Evolutionary conservation across 2,797 vertebrate genomes (phyloP), one percentile per base, ranked within the genome.

Genomic region (Sandelia bainsii): DNA sequence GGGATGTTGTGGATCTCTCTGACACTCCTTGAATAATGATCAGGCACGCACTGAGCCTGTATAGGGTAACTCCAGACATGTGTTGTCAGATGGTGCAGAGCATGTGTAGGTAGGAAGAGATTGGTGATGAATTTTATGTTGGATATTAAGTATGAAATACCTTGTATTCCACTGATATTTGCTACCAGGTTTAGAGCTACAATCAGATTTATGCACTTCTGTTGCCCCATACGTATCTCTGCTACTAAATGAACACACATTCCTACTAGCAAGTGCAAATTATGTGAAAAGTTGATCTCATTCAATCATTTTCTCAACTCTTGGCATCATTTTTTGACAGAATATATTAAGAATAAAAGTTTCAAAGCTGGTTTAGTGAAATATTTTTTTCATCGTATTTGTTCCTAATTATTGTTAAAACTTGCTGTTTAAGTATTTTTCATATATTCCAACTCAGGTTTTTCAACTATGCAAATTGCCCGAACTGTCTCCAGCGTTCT

Each of bases 401-500:
- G 27, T 22, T 53, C 44, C 40, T 44, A 53, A 27, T 49, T 32
- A 22, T 37, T 54, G 6, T 32, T 11, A 40, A 34, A 20, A 3
- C 40, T 25, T 63, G 51, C 53, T 67, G 53, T 8, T 4, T 32
- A 39, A 17, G 42, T 25, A 20, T n/a, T 8, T 6, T 19, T 6
- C 1, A 11, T 16, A 57, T 22, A 17, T 13, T 22, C 17, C 11
- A 58, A 53, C 0, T 20, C 34, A 0, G 5, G 44, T 29, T 75
- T 75, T 22, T 23, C 22, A 4, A 19, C 51, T 40, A 9, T 39
- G 60, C 63, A 69, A 58, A 63, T 2, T 56, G 25, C 40, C 34
- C 1, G 49, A 81, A 69, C 67, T 0, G 37, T 69, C 49, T 85
- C 74, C 90, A 91, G 84, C 88, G 87, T 83, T 84, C 72, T 54